Evolutionary conservation across 1,140 invertebrate species (phyloP).

Genomic region (Calephelis nemesis): DNA sequence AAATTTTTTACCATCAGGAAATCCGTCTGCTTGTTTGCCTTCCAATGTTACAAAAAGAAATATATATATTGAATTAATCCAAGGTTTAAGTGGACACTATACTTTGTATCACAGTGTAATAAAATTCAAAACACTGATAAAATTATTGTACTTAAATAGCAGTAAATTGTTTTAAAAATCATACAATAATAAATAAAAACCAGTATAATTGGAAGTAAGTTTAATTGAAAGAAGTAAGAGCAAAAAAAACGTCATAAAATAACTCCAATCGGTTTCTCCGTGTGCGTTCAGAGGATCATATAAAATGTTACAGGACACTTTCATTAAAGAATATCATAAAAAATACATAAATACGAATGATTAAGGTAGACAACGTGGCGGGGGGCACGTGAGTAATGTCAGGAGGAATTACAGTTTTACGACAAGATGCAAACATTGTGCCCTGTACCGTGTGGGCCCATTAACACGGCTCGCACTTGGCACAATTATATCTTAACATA

Average conservation of each 20-base stretch:
- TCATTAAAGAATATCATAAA: constrained; percentile 64
- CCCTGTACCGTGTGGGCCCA: constrained; percentile 40
- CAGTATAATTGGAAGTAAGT: too few species aligned
- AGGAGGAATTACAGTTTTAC: constrained; percentile 57
- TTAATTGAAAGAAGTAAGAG: too few species aligned
- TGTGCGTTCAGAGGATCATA: constrained; percentile 23
- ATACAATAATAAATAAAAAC: too few species aligned
- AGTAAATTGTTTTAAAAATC: too few species aligned
- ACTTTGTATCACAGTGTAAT: too few species aligned
- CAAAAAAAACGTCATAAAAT: constrained; percentile 36
- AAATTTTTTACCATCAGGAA: too few species aligned
- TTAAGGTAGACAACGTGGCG: constrained; percentile 60
- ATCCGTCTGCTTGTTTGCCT: too few species aligned
- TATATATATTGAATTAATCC: too few species aligned
- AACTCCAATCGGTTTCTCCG: constrained; percentile 4
- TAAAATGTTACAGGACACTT: constrained; percentile 49
- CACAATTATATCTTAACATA: constrained; percentile 47
- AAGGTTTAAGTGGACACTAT: too few species aligned
- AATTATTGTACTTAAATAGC: too few species aligned
- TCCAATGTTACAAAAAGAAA: too few species aligned
- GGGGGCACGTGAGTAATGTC: constrained; percentile 46
- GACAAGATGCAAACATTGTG: constrained; percentile 53
- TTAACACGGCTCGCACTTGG: constrained; percentile 39
- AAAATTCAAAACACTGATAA: too few species aligned
- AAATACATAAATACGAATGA: constrained; percentile 70